These are phyloP conservation scores for Mactra quadrangularis DNA, from an alignment of 1,140 invertebrate genomes.

Conservation along the genomic window DNA sequence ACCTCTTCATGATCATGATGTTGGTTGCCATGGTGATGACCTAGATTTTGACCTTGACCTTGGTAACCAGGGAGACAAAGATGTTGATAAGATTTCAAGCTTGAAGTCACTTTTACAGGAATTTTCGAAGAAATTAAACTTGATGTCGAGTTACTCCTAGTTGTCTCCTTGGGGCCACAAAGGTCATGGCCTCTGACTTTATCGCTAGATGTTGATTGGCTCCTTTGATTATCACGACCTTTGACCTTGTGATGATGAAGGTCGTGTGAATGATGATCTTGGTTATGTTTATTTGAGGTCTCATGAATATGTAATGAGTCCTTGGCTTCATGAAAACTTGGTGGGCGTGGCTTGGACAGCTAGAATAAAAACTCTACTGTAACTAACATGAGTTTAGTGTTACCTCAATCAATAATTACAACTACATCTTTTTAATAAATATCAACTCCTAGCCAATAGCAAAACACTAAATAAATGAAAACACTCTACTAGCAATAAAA, in stretches of 20 bases:
- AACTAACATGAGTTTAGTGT: no score
- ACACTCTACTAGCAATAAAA: no score
- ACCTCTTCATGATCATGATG: constrained; percentile 35
- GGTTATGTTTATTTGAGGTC: not conserved
- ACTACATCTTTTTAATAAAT: no score
- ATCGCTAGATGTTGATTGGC: constrained; percentile 11
- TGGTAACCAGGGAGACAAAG: constrained; percentile 14
- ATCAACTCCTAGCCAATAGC: no score
- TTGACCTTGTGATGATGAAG: constrained; percentile 39
- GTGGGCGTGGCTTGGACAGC: constrained; percentile 32
- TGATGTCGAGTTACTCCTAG: constrained; percentile 15
- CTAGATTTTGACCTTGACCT: not conserved
- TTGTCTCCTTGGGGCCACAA: not conserved
- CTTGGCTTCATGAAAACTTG: constrained; percentile 41
- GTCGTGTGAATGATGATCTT: not conserved
- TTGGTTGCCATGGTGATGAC: constrained; percentile 16
- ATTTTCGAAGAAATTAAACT: constrained; percentile 45
- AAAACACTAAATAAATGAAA: no score
- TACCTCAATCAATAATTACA: no score
- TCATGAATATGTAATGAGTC: constrained; percentile 6
- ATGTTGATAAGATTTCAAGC: constrained; percentile 58
- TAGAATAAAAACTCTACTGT: not conserved
- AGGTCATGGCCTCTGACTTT: constrained; percentile 6
- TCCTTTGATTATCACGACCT: constrained; percentile 35
- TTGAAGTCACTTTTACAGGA: constrained; percentile 58